Base-by-base conservation (phyloP, 2,113 vertebrate genomes). In the Eclectus roratus region DNA sequence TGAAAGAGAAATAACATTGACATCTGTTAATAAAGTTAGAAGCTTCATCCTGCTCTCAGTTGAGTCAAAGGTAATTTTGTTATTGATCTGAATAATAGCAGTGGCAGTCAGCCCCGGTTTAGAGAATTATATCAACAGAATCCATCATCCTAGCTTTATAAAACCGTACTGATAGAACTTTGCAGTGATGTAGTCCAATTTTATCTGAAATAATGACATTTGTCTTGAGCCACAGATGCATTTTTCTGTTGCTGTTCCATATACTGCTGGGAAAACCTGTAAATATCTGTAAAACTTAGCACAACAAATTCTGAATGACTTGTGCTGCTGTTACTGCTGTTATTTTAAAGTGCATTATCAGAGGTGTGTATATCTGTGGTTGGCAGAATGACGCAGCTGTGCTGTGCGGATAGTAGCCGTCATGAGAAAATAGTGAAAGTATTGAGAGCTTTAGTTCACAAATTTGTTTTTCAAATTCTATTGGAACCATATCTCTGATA, bases 41-140 rank as follows among this genome's bases (percentile, higher is more conserved):
- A 89, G 56, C 37, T 49, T 76, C 4, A 0, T 56, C 93, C 73
- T 94, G 61, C 52, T 84, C 73, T 90, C 43, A 56, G n/a, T 50
- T 89, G 80, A 79, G 49, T 63, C 73, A 64, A 64, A 94, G 77
- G 33, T 91, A 87, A 92, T 95, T 92, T 77, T 91, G 39, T 94
- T 94, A 87, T 39, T 79, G 83, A 76, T 89, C 61, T 87, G 73
- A 94, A 28, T 92, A 87, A 85, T 18, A 81, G 56, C 41, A 69
- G 65, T 72, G 47, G 61, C 84, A 87, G 65, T 85, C 61, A 81
- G 65, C 37, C n/a, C 11, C 37, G 10, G 8, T 92, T 90, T 85
- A 76, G 65, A 69, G 50, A 81, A 60, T 44, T 16, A 1, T 61
- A 80, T 33, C 52, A 61, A 43, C 41, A 80, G 55, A 89, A 89